Conservation (phyloP, 2,113 vertebrate species). For the Tretioscincus oriximinensis region DNA sequence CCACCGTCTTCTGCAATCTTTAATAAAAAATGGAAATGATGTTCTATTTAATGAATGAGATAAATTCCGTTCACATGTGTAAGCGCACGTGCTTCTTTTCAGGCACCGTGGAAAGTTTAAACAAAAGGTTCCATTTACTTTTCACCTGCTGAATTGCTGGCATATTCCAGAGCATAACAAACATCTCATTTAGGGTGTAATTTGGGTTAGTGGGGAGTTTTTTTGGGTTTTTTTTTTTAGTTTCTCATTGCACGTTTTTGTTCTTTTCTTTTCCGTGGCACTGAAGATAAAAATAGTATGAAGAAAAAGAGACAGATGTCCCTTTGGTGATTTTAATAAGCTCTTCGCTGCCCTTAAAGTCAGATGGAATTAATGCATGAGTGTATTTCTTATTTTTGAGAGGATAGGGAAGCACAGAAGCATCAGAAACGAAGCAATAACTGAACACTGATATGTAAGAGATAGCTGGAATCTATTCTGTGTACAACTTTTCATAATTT, state of each 20-base stretch:
- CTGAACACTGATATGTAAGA: neutral
- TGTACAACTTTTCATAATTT: neutral
- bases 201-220: rapidly evolving
- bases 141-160: slow-evolving; percentile 60
- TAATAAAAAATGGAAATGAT: slow-evolving; percentile 60
- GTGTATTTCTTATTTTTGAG: slow-evolving; percentile 37
- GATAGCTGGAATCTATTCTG: neutral
- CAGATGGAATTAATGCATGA: slow-evolving; percentile 12
- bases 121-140: slow-evolving; percentile 36
- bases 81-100: slow-evolving; percentile 41
- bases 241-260: neutral
- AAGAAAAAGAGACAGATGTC: slow-evolving; percentile 29
- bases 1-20: slow-evolving; percentile 59
- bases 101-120: slow-evolving; percentile 43
- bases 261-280: slow-evolving; percentile 33
- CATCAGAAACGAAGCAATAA: rapidly evolving
- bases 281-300: slow-evolving; percentile 47
- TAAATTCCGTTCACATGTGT: slow-evolving; percentile 63
- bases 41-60: slow-evolving; percentile 63
- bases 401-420: neutral
- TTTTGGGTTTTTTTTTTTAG: neutral
- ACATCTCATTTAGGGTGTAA: slow-evolving; percentile 32
- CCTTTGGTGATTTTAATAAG: slow-evolving; percentile 39
- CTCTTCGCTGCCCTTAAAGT: slow-evolving; percentile 22
- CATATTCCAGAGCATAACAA: slow-evolving; percentile 45